Evolutionary conservation across 2,113 vertebrate genomes (phyloP), one percentile per base, ranked within the genome.

Genomic region (Oceanites oceanicus): DNA sequence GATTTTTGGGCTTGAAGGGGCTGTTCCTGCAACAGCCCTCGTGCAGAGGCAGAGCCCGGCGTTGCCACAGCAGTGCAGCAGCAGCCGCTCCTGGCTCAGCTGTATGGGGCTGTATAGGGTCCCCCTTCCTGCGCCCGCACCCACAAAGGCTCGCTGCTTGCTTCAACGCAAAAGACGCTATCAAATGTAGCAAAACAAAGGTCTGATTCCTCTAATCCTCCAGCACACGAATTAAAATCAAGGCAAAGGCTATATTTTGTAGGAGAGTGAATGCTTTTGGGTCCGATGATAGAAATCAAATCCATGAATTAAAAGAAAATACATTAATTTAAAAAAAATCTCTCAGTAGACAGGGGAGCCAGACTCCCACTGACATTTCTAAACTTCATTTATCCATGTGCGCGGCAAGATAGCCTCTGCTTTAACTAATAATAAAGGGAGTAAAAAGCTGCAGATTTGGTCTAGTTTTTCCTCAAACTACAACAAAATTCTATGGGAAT

Each of bases 401-500:
- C 2, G 1, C 1, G 3, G 36, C 27, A 88, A 94, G 61, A 84
- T 61, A 95, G 32, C 86, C 50, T 95, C 62, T 82, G 26, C 36
- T 97, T 91, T 83, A 87, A 62, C 22, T 45, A 40, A n/a, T 76
- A 76, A 61, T 22, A 59, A 71, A 68, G 88, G 27, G 47, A 93
- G 10, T 59, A 56, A 59, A 81, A 94, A 72, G 42, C 21, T 78
- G 30, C 32, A 72, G 34, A 92, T 92, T 82, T 76, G 14, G 59
- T 71, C 50, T 50, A 36, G 19, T 29, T 82, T 94, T 83, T 42
- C 42, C 30, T 89, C 47, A 86, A 95, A 92, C 56, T 67, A 22
- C 58, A 86, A 86, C 3, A 9, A 72, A 94, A 80, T 0, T 86
- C 81, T 86, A 77, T 94, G 90, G 93, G 94, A 97, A 90, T 92